Percentiles rank a stretch among this genome's conserved stretches.
Evolutionary conservation across 2,888 invertebrate species (phyloP).

Genomic region (Drosophila colorata): DNA sequence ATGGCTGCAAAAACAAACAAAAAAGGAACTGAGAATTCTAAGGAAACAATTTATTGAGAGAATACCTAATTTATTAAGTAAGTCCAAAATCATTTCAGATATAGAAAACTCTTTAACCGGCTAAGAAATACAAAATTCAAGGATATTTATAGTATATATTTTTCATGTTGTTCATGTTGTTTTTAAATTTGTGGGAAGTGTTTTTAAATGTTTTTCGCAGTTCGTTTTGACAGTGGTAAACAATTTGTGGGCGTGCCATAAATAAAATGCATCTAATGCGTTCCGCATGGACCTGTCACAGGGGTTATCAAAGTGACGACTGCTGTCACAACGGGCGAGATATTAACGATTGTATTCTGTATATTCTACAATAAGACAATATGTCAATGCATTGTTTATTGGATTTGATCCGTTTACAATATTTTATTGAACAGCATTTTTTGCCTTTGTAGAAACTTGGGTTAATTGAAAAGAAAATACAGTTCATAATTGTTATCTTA

Average conservation of each 20-base stretch:
- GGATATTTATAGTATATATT: background rate
- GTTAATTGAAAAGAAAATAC: too few relatives aligned
- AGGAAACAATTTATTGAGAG: too few relatives aligned
- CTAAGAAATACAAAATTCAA: background rate
- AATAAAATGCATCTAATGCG: conserved; percentile 36
- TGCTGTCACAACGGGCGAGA: conserved; percentile 18
- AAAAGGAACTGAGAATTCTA: too few relatives aligned
- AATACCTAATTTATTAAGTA: too few relatives aligned
- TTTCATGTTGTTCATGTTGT: background rate
- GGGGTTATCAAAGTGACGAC: conserved; percentile 37
- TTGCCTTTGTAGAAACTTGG: too few relatives aligned
- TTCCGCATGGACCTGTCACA: conserved; percentile 47
- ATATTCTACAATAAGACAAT: background rate
- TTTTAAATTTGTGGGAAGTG: conserved; percentile 9
- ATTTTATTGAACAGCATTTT: too few relatives aligned
- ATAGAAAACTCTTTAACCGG: too few relatives aligned
- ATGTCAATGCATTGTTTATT: conserved; percentile 13
- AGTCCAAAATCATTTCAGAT: too few relatives aligned
- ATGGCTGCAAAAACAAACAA: too few relatives aligned
- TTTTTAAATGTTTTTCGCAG: conserved; percentile 6
- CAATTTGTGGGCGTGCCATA: conserved; percentile 23
- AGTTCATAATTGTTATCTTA: background rate
- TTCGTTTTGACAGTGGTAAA: conserved; percentile 13
- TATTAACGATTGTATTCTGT: conserved; percentile 33
- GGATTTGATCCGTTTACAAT: background rate